Evolutionary conservation across 2,797 vertebrate genomes (phyloP).

Genomic region (Falco columbarius): DNA sequence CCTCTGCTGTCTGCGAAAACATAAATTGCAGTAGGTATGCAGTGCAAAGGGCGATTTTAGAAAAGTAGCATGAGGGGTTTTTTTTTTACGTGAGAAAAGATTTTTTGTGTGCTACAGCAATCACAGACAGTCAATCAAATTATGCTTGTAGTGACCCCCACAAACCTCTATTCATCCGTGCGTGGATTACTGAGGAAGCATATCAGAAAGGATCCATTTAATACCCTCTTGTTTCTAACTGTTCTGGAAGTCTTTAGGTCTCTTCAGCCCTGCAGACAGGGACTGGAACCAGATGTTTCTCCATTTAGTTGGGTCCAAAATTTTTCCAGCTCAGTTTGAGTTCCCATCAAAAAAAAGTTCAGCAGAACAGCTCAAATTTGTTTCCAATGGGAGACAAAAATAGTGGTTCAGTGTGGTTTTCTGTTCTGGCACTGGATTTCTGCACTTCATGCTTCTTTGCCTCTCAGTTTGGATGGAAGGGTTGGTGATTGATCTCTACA

Average conservation of each 20-base stretch:
- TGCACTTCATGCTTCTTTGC: neutral
- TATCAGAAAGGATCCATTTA: neutral
- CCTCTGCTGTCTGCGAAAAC: neutral
- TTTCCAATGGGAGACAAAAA: constrained; percentile 12
- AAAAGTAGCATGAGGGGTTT: neutral
- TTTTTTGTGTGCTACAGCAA: neutral
- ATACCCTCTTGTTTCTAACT: neutral
- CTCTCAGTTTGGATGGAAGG: neutral
- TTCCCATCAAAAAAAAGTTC: neutral
- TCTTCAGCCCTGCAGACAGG: neutral
- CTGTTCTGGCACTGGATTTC: neutral
- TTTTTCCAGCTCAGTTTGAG: neutral
- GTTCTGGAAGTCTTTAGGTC: constrained; percentile 3
- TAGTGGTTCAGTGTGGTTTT: neutral
- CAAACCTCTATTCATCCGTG: neutral
- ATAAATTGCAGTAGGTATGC: neutral
- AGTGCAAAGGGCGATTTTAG: neutral
- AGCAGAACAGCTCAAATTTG: neutral
- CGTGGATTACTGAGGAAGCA: neutral
- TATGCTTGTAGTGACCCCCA: neutral
- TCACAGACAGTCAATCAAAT: neutral
- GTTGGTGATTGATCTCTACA: neutral
- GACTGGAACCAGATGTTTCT: constrained; percentile 34
- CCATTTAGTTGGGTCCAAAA: neutral
- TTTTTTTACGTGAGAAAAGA: neutral